These are phyloP conservation scores for Cheilosia vulpina DNA, from an alignment of 2,888 invertebrate genomes.

Conservation along the genomic window DNA sequence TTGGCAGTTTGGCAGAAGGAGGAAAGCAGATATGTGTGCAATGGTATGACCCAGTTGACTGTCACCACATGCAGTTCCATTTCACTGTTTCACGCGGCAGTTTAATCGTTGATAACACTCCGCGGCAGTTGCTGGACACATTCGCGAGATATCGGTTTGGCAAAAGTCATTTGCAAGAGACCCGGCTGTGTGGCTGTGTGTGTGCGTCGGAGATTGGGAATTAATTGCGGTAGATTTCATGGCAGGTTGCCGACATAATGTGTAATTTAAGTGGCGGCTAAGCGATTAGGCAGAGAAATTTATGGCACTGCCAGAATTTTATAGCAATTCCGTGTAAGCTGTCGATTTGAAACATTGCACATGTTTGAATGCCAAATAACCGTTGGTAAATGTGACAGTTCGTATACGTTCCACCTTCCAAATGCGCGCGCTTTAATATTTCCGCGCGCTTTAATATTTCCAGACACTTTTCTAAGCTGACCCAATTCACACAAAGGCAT, in stretches of 20 bases:
- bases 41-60: slow-evolving; percentile 70
- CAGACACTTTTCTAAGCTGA: not conserved
- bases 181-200: not conserved
- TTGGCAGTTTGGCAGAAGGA: slow-evolving; percentile 49
- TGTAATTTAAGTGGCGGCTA: slow-evolving; percentile 63
- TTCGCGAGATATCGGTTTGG: slow-evolving; percentile 35
- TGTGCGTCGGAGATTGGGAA: slow-evolving; percentile 46
- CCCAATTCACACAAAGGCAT: slow-evolving; percentile 22
- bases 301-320: slow-evolving; percentile 41
- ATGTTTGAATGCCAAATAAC: slow-evolving; percentile 32
- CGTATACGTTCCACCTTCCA: too few relatives aligned
- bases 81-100: slow-evolving; percentile 58
- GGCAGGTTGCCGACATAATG: slow-evolving; percentile 57
- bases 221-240: slow-evolving; percentile 63
- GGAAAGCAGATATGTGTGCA: slow-evolving; percentile 45
- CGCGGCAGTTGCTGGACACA: slow-evolving; percentile 32
- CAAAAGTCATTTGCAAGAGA: slow-evolving; percentile 48
- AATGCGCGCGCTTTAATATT: not conserved
- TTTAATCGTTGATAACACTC: slow-evolving; percentile 66
- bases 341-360: slow-evolving; percentile 41
- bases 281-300: slow-evolving; percentile 60
- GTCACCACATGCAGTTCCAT: slow-evolving; percentile 63
- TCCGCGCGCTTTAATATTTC: too few relatives aligned
- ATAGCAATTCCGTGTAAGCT: slow-evolving; percentile 51
- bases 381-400: slow-evolving; percentile 25